Base-by-base conservation (phyloP, 2,113 vertebrate species). In the Axis porcinus region DNA sequence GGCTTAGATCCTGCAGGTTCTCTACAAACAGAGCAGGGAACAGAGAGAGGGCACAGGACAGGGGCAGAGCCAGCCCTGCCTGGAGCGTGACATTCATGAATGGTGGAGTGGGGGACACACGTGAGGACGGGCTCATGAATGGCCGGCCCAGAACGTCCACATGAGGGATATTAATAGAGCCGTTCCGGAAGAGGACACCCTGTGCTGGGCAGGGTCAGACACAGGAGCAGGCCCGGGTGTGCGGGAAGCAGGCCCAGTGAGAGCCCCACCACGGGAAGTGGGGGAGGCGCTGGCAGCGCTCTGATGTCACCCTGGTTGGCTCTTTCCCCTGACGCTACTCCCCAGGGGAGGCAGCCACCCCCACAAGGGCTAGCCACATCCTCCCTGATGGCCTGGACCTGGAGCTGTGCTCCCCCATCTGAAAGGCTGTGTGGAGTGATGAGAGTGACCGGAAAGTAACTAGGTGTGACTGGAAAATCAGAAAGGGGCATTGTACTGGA, bases 141-240 rank as follows among this genome's bases (percentile, higher is more conserved):
- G 97, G 67, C 89, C 3, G 0, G 21, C 74, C 81, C 13, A 6
- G 81, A 50, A 78, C 0, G 1, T 62, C 50, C 90, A 30, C 83
- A n/a, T 74, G 94, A 94, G 76, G 40, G 67, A 13, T 98, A 97
- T 98, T 96, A 94, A 96, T 95, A 97, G 96, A 96, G 67, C 67
- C 11, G 10, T n/a, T 52, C 5, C 4, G 6, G 58, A 10, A 96
- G 70, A 78, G 94, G 83, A 97, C 89, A 19, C 87, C 11, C 27
- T 62, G 95, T 97, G 83, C 95, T 45, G 3, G 89, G 62, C n/a
- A 64, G 30, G 33, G 58, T 64, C 21, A 27, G 17, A 33, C 40
- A 7, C 40, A 16, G 70, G 82, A 40, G 5, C 57, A 25, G 74
- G 92, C 40, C 55, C 0, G 13, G 17, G 33, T 43, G 62, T 67